Percentiles rank a stretch among this genome's conserved stretches.
Conservation (phyloP, 1,140 invertebrate species). For the Anadara kagoshimensis region DNA sequence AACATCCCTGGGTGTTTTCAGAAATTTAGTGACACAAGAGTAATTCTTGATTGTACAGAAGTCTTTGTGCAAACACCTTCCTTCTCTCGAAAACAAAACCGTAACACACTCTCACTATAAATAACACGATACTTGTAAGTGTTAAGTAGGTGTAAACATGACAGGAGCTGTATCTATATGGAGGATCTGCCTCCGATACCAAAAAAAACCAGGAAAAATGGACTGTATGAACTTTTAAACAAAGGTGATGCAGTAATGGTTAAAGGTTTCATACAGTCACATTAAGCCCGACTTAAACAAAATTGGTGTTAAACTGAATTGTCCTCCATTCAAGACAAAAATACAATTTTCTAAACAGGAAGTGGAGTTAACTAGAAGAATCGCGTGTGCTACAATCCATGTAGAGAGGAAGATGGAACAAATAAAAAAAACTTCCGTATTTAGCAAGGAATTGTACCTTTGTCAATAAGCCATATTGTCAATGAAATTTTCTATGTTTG, state of each 20-base stretch:
- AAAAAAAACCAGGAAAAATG: constrained; percentile 18
- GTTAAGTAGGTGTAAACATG: too few species aligned
- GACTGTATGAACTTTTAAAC: constrained; percentile 20
- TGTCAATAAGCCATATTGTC: constrained; percentile 12
- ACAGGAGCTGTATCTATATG: constrained; percentile 10
- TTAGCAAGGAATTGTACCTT: constrained; percentile 24
- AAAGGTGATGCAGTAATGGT: constrained; percentile 33
- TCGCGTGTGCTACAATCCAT: constrained; percentile 19
- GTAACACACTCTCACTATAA: too few species aligned
- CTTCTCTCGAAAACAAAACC: too few species aligned
- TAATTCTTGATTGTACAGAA: constrained; percentile 40
- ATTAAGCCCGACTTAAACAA: not conserved
- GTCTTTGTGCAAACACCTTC: too few species aligned
- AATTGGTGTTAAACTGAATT: constrained; percentile 14
- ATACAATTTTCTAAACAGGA: too few species aligned
- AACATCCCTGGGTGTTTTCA: constrained; percentile 27
- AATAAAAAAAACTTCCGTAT: constrained; percentile 33
- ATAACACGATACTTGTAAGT: too few species aligned
- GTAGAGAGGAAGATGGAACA: constrained; percentile 31
- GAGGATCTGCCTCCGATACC: constrained; percentile 22
- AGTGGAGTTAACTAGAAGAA: constrained; percentile 15
- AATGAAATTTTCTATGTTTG: constrained; percentile 29
- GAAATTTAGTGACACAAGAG: constrained; percentile 26
- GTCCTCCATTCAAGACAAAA: constrained; percentile 27
- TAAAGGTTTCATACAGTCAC: constrained; percentile 6